Evolutionary conservation across 2,113 vertebrate genomes (phyloP), one percentile per base, ranked within the genome.

Genomic region (Tychaedon coryphoeus): DNA sequence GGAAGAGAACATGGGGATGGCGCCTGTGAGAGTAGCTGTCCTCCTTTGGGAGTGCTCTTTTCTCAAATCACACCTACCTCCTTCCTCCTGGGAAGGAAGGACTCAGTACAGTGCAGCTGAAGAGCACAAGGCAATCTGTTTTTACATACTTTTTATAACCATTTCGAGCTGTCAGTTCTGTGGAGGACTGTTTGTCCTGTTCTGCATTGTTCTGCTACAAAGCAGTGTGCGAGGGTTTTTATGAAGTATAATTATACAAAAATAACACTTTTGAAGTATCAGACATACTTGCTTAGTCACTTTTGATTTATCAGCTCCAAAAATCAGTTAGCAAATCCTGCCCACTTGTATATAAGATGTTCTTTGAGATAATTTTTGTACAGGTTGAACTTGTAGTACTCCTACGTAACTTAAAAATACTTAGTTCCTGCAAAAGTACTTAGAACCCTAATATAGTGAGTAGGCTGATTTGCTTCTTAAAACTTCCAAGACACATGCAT

Each of bases 361-460:
- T 92, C 92, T 81, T 89, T 81, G 76, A 86, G 76, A 64, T 84
- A 74, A 72, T 84, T 91, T 96, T 91, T 84, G 28, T 57, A 45
- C 64, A 31, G 22, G 61, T 81, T 77, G 86, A 92, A 58, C 76
- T 69, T 72, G 73, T 84, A 81, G 42, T 87, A 76, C 75, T 93
- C 91, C 94, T 90, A 86, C 76, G 0, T 84, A 57, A 58, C 73
- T 95, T 91, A 74, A 92, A 86, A 95, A 92, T 69, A 78, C 48
- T 61, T 67, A 36, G n/a, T 42, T 89, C 61, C 88, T 89, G 74
- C 58, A 57, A 23, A 85, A 89, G 76, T 60, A 75, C 61, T 78
- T 95, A 61, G 42, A 87, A 78, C 51, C 26, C 36, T 81, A 40
- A 60, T 65, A 33, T 9, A 75, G 34, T 38, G 42, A 67, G 23